Evolutionary conservation across 2,113 vertebrate genomes (phyloP).

Genomic region (Tenrec ecaudatus): DNA sequence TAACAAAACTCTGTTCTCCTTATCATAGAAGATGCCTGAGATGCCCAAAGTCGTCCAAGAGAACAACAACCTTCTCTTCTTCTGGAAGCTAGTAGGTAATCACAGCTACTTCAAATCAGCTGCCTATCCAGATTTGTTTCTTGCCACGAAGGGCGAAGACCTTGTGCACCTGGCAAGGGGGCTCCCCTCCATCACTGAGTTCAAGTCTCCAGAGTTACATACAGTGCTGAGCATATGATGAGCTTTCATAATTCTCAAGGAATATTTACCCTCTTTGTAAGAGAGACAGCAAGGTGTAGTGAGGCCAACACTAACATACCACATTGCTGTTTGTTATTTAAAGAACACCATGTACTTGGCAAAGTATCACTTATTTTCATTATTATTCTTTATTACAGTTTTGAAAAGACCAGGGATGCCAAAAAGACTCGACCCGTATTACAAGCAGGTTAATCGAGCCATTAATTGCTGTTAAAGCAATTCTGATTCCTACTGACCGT

Average conservation of each 20-base stretch:
- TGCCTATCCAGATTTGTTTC: constrained; percentile 23
- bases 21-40: constrained; percentile 70
- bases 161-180: constrained; percentile 52
- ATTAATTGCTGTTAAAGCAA: background rate
- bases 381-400: constrained; percentile 51
- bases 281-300: constrained; percentile 34
- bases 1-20: constrained; percentile 45
- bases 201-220: constrained; percentile 64
- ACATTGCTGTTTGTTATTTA: constrained; percentile 60
- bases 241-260: constrained; percentile 73
- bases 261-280: constrained; percentile 78
- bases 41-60: constrained; percentile 55
- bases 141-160: constrained; percentile 51
- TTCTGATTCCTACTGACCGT: too few species aligned
- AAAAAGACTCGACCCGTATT: constrained; percentile 38
- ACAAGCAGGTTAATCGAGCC: constrained; percentile 9
- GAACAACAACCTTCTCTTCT: constrained; percentile 66
- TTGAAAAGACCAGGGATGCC: background rate
- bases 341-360: constrained; percentile 70
- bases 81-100: background rate
- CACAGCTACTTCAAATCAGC: constrained; percentile 70
- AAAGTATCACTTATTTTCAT: constrained; percentile 67
- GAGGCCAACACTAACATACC: constrained; percentile 16
- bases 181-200: constrained; percentile 31
- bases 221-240: constrained; percentile 51